Conservation (phyloP, 2,888 invertebrate genomes). For the Gortyna flavago region DNA sequence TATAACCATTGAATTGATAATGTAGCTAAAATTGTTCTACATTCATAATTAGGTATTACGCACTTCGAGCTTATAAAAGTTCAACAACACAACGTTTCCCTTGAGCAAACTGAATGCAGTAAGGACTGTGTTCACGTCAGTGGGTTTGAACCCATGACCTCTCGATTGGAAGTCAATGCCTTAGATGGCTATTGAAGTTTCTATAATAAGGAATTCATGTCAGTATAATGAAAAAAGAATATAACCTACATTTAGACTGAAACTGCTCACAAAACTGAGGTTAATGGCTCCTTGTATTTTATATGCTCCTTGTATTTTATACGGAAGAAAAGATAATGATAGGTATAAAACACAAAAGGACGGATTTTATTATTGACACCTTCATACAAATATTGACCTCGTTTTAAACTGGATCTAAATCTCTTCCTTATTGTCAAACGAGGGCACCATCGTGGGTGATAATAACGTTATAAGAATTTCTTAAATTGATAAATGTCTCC, state of each 20-base stretch:
- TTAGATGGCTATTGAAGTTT: conserved; percentile 4
- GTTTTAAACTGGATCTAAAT: conserved; percentile 44
- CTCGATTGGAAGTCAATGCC: conserved; percentile 26
- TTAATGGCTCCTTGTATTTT: conserved; percentile 17
- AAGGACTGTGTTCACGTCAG: conserved; percentile 17
- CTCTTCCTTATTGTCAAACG: conserved; percentile 30
- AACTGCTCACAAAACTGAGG: background rate
- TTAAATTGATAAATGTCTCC: conserved; percentile 27
- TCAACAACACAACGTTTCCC: background rate
- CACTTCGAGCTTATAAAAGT: background rate
- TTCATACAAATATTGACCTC: conserved; percentile 21
- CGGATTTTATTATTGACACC: conserved; percentile 49
- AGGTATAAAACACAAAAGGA: conserved; percentile 20
- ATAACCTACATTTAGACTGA: background rate
- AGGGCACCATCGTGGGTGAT: conserved; percentile 27
- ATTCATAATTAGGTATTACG: background rate
- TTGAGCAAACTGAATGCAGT: conserved; percentile 2
- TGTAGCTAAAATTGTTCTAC: background rate
- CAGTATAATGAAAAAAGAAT: background rate
- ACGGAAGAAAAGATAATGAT: conserved; percentile 33
- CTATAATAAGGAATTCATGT: background rate
- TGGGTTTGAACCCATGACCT: conserved; percentile 35
- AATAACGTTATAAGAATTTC: background rate
- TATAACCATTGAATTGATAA: background rate
- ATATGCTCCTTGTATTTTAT: conserved; percentile 26